Evolutionary conservation across 2,113 vertebrate species (phyloP).

Genomic region (Xiphophorus hellerii): DNA sequence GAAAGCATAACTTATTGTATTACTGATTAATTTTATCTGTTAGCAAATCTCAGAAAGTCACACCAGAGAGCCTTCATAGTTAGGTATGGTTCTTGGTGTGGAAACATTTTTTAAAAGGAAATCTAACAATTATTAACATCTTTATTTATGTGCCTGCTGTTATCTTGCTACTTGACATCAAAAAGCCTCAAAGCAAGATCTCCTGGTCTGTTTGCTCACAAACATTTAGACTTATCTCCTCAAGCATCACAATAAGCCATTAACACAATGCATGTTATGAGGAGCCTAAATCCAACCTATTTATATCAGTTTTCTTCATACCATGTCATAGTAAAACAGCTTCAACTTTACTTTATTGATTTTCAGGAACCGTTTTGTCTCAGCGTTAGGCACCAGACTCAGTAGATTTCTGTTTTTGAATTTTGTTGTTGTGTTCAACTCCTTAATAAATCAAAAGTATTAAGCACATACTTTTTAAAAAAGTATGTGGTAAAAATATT

Average conservation of each 20-base stretch:
- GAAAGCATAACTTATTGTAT: background rate
- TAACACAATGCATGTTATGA: background rate
- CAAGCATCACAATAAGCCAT: background rate
- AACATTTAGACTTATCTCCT: background rate
- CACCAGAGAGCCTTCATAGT: background rate
- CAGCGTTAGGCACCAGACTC: background rate
- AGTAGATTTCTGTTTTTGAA: background rate
- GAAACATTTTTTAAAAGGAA: background rate
- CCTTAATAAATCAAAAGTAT: too few relatives aligned
- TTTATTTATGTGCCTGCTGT: background rate
- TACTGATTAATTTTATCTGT: constrained; percentile 1
- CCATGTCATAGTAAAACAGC: too few relatives aligned
- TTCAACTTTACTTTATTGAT: too few relatives aligned
- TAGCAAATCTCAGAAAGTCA: constrained; percentile 9
- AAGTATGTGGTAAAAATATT: too few relatives aligned
- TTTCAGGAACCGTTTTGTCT: too few relatives aligned
- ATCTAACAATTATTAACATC: background rate
- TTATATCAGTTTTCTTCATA: too few relatives aligned
- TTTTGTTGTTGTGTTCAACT: background rate
- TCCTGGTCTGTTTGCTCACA: background rate
- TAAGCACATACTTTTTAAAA: too few relatives aligned
- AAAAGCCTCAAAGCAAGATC: background rate
- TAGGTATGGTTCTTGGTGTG: background rate
- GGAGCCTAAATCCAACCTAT: background rate
- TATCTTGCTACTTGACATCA: background rate